phyloP scores from a whole-genome alignment of 1,140 invertebrate genomes.

The Anoplolepis gracilipes region DNA sequence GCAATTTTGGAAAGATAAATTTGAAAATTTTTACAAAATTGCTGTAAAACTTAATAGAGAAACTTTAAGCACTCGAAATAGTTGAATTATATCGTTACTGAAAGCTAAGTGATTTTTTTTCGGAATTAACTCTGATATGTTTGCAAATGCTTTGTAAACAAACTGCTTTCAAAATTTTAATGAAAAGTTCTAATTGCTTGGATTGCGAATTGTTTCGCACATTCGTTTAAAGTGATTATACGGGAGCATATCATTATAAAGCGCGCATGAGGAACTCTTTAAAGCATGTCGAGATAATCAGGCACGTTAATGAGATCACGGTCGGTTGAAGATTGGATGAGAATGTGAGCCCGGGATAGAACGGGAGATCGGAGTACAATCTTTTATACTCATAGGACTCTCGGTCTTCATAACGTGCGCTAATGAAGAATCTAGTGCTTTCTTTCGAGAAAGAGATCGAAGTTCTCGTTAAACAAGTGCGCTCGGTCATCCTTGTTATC shows the following conservation, averaged over 20 bases:
- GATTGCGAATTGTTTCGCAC: slow-evolving; percentile 60
- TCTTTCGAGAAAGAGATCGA: slow-evolving; percentile 11
- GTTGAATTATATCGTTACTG: neutral
- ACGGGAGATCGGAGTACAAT: slow-evolving; percentile 41
- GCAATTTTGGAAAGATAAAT: neutral
- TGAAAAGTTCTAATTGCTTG: slow-evolving; percentile 57
- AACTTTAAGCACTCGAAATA: neutral
- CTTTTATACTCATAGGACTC: neutral
- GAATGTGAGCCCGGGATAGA: slow-evolving; percentile 20
- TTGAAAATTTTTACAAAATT: neutral
- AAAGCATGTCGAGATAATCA: slow-evolving; percentile 61
- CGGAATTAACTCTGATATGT: neutral
- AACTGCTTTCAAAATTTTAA: neutral
- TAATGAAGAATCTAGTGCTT: slow-evolving; percentile 46
- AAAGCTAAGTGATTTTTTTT: neutral
- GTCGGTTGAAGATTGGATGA: slow-evolving; percentile 55
- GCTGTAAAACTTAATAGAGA: neutral
- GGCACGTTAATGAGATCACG: slow-evolving; percentile 71
- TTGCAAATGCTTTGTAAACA: slow-evolving; percentile 48
- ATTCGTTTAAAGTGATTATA: slow-evolving; percentile 22
- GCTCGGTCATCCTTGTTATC: slow-evolving; percentile 65
- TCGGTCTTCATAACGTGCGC: slow-evolving; percentile 2
- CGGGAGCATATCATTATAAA: slow-evolving; percentile 63
- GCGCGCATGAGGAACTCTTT: slow-evolving; percentile 53
- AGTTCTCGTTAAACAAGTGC: slow-evolving; percentile 76